Evolutionary conservation across 2,113 vertebrate species (phyloP).

Genomic region (Chroicocephalus ridibundus): DNA sequence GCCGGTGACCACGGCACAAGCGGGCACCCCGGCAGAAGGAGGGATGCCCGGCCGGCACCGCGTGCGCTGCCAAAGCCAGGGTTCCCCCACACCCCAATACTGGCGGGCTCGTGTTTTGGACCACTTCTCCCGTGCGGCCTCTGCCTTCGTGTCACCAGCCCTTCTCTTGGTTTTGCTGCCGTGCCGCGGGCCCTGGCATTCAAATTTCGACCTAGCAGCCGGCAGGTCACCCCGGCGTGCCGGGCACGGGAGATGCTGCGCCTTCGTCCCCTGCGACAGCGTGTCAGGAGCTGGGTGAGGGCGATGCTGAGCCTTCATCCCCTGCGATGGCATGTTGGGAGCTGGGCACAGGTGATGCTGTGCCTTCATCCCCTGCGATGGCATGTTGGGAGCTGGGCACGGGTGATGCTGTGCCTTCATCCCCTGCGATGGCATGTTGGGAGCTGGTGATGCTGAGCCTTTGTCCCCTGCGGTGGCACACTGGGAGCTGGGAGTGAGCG

Average conservation of each 20-base stretch:
- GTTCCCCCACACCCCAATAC: no score
- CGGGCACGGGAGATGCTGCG: neutral
- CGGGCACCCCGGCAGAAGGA: neutral
- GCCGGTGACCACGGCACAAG: neutral
- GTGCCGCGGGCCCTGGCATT: no score
- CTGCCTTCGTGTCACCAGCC: neutral
- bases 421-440: neutral
- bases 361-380: no score
- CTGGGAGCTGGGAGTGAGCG: neutral
- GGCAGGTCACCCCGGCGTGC: rapidly evolving
- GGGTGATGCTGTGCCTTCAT: neutral
- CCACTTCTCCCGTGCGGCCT: neutral
- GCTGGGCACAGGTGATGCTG: no score
- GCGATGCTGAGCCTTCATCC: no score
- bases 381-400: neutral
- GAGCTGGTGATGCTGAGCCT: neutral
- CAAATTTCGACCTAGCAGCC: neutral
- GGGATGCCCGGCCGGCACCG: rapidly evolving
- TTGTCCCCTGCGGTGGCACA: neutral
- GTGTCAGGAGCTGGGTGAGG: no score
- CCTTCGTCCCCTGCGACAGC: no score
- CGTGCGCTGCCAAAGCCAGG: neutral
- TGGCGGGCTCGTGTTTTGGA: rapidly evolving
- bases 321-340: rapidly evolving
- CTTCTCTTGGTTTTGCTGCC: neutral